phyloP scores from a whole-genome alignment of 2,888 invertebrate genomes.

The Pseudococcus viburni region DNA sequence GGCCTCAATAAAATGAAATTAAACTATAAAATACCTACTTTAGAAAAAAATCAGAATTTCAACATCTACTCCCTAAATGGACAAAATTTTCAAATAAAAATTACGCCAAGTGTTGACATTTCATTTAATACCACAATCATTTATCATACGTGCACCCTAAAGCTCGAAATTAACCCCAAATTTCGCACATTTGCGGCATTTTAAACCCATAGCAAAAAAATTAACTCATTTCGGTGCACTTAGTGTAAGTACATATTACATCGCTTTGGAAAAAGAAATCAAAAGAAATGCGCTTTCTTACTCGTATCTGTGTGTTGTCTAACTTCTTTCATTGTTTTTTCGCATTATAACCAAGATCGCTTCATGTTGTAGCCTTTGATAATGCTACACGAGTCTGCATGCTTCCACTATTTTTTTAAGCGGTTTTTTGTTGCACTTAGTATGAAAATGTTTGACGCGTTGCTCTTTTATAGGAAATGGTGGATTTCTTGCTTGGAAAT shows the following conservation, averaged over 20 bases:
- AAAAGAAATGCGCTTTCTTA: constrained; percentile 35
- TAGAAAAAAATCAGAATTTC: not conserved
- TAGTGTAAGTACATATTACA: constrained; percentile 51
- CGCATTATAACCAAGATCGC: constrained; percentile 62
- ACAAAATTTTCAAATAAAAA: not conserved
- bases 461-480: constrained; percentile 46
- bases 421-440: constrained; percentile 66
- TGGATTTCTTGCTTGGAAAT: constrained; percentile 54
- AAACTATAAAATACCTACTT: too few relatives aligned
- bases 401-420: constrained; percentile 62
- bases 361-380: constrained; percentile 61
- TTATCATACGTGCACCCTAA: constrained; percentile 32
- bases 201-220: constrained; percentile 17
- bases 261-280: constrained; percentile 32
- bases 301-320: constrained; percentile 45
- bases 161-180: not conserved
- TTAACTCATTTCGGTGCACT: constrained; percentile 38
- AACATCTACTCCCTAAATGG: not conserved
- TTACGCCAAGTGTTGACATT: constrained; percentile 47
- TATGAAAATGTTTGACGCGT: constrained; percentile 55
- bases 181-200: not conserved
- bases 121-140: constrained; percentile 41
- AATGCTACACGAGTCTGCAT: constrained; percentile 65
- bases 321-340: constrained; percentile 59
- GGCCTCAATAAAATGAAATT: too few relatives aligned